Evolutionary conservation across 2,888 invertebrate species (phyloP).

Genomic region (Hermaeophaga mercurialis): DNA sequence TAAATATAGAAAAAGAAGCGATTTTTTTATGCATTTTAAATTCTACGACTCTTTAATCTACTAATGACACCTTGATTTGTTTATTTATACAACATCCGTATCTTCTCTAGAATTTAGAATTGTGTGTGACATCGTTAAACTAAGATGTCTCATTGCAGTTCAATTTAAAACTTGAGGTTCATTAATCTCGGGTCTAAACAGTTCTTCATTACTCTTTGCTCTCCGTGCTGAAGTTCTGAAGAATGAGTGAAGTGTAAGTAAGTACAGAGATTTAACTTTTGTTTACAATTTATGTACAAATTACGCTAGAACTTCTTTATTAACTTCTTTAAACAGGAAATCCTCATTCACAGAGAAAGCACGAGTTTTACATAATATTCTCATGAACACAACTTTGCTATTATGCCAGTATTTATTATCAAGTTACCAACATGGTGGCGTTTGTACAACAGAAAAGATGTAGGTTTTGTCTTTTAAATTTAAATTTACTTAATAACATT

Average conservation of each 20-base stretch:
- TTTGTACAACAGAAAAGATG: neutral
- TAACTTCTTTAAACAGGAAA: constrained; percentile 18
- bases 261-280: constrained; percentile 8
- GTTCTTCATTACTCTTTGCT: neutral
- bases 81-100: too few relatives aligned
- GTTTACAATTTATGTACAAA: constrained; percentile 17
- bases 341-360: constrained; percentile 13
- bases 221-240: neutral
- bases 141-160: neutral
- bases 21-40: too few relatives aligned
- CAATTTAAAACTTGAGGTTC: neutral
- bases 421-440: neutral
- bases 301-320: constrained; percentile 15
- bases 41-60: too few relatives aligned
- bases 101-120: too few relatives aligned
- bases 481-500: neutral
- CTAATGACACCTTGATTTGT: too few relatives aligned
- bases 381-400: neutral
- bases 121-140: too few relatives aligned
- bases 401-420: constrained; percentile 1
- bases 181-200: neutral
- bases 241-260: neutral
- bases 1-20: too few relatives aligned
- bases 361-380: constrained; percentile 12
- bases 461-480: neutral